Evolutionary conservation across 2,888 invertebrate species (phyloP), one percentile per base, ranked within the genome.

Genomic region (Ophioninae sp.): DNA sequence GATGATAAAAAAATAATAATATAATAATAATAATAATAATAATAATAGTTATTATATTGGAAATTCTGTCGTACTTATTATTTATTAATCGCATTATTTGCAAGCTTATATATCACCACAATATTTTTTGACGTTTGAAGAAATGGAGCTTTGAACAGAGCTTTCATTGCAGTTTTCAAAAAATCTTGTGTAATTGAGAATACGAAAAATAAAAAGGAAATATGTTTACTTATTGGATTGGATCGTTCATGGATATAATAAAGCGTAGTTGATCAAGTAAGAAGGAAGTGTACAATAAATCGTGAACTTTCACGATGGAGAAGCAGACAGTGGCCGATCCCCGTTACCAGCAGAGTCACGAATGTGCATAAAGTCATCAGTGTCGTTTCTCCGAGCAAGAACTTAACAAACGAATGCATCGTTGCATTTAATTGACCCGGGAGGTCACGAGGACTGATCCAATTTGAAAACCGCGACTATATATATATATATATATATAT

Each of bases 401-500:
- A 61, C 10, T n/a, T 39, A 62, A 50, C 44, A 61, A 39, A 30
- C 57, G 50, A 57, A 64, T 41, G 78, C 72, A 78, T 61, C 70
- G 61, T 67, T 80, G 83, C 61, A 74, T 77, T 67, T 81, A 79
- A 81, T 78, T 81, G 81, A 84, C 68, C 70, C 62, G 20, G 30
- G 65, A 62, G 56, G 77, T 64, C 79, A 59, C 17, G 17, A 73
- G 23, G 80, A 73, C 80, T 70, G 80, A 69, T 64, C 74, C 62
- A 80, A 82, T 88, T 87, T 87, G 87, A 87, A 87, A 87, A 86
- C 85, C 86, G 76, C 88, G n/a, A n/a, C n/a, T n/a, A n/a, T n/a
- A n/a, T n/a, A n/a, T n/a, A n/a, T n/a, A n/a, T n/a, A n/a, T n/a
- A n/a, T 88, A 81, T 76, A 69, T n/a, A 44, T 44, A 75, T 37